Evolutionary conservation across 1,140 invertebrate species (phyloP).

Genomic region (Bombus fervidus): DNA sequence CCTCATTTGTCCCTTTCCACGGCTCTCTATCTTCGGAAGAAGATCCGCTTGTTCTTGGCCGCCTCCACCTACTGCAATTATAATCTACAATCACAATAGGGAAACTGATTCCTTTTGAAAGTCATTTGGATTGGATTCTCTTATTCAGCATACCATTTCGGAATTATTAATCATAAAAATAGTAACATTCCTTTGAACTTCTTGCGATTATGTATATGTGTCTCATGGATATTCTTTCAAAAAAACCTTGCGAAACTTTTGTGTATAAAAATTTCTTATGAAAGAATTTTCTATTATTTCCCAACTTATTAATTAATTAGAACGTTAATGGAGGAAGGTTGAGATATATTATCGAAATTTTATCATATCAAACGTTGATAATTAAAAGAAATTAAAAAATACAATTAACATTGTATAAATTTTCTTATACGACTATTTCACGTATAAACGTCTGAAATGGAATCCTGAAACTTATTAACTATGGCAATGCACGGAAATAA

Average conservation of each 20-base stretch:
- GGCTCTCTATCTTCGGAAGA: conserved; percentile 81
- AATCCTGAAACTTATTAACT: conserved; percentile 21
- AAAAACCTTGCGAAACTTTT: neutral
- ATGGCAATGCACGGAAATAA: conserved; percentile 7
- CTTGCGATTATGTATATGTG: neutral
- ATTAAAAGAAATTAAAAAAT: no score
- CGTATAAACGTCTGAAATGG: neutral
- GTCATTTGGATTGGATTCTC: conserved; percentile 31
- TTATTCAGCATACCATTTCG: conserved; percentile 37
- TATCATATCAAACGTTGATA: no score
- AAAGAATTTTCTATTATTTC: neutral
- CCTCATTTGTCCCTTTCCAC: conserved; percentile 80
- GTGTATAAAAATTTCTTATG: neutral
- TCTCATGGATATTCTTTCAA: neutral
- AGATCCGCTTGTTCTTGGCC: conserved; percentile 76
- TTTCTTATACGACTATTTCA: no score
- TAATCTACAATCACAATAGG: conserved; percentile 80
- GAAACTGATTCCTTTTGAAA: conserved; percentile 62
- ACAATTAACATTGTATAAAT: no score
- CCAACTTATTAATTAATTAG: neutral
- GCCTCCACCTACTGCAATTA: conserved; percentile 82
- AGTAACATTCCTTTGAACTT: no score
- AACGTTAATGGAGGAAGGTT: neutral
- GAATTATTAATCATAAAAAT: neutral
- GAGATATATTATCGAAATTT: no score